Base-by-base conservation (phyloP, 2,797 vertebrate species). In the Sebastiscus tertius region DNA sequence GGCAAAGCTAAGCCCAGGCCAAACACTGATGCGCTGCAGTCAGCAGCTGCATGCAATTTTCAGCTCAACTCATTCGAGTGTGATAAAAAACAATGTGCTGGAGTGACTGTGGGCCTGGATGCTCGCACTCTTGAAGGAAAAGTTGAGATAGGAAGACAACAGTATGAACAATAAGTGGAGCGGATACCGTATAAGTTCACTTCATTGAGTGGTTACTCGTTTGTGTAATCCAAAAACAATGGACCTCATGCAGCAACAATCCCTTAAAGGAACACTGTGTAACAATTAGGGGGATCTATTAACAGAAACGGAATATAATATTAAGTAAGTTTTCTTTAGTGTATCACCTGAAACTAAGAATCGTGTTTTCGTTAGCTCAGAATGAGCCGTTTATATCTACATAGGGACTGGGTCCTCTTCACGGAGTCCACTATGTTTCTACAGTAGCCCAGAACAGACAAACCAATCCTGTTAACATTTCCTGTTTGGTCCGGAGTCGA, bases 81-180 rank as follows among this genome's bases (percentile, higher is more conserved):
- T 96, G 96, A 96, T 96, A 96, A 97, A 96, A 97, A 97, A 97
- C 96, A 96, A 96, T 97, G 96, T 92, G 95, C 95, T 95, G 91
- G 94, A 95, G 95, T 20, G 92, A 72, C 68, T 58, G 73, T 26
- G 52, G 94, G 94, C 95, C 95, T 95, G 94, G 94, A 95, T 94
- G 94, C 92, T 93, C 93, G 96, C 95, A 94, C 94, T 96, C 93
- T 92, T 93, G 92, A 92, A 95, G 93, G 92, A 95, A 93, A 90
- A 93, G 93, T 34, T 82, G 93, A 93, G 94, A 68, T 59, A 29
- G 66, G 65, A 94, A 93, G 95, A 94, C 95, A 95, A 92, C 89
- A 16, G 55, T 12, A 72, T 72, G n/a, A 72, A 75, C 27, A 29
- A 46, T 13, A 63, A 65, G 63, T 55, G 59, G 7, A 78, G 71